phyloP scores from a whole-genome alignment of 2,113 vertebrate species.

The Genyomyrus donnyi region DNA sequence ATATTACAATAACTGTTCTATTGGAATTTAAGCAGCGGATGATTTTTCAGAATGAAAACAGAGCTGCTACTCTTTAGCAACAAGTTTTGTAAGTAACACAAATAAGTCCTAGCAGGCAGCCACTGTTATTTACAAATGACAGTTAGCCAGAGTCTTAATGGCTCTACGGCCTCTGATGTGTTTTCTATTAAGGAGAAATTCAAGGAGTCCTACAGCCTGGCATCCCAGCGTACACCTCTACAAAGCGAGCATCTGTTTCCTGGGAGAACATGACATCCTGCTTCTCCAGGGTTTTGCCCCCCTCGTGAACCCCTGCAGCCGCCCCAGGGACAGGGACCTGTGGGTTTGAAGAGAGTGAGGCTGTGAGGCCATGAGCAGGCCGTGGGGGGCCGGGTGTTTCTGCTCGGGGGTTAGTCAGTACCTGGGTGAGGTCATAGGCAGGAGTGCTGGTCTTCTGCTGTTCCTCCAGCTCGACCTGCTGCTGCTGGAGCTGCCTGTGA shows the following conservation, averaged over 20 bases:
- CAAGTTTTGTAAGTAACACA: not conserved
- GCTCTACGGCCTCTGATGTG: not conserved
- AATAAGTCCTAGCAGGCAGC: not conserved
- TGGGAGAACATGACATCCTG: constrained; percentile 87
- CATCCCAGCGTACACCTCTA: constrained; percentile 92
- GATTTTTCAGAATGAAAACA: not conserved
- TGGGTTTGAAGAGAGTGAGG: not conserved
- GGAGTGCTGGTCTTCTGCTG: constrained; percentile 89
- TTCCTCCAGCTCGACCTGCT: constrained; percentile 91
- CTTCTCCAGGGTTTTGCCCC: constrained; percentile 82
- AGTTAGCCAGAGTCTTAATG: not conserved
- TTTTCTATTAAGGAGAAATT: not conserved
- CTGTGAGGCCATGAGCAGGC: not conserved
- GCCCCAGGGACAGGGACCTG: constrained; percentile 85
- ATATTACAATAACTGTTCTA: not conserved
- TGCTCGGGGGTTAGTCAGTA: constrained; percentile 36
- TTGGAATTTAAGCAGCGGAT: not conserved
- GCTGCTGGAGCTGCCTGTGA: constrained; percentile 85
- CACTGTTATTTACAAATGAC: not conserved
- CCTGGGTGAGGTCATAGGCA: constrained; percentile 89
- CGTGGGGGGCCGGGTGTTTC: not conserved
- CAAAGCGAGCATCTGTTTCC: constrained; percentile 88
- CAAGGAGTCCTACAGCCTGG: constrained; percentile 69
- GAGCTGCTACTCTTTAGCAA: not conserved
- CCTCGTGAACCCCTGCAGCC: constrained; percentile 74